These are phyloP conservation scores for Camponotus pennsylvanicus DNA, from an alignment of 1,140 invertebrate species.

Conservation along the genomic window DNA sequence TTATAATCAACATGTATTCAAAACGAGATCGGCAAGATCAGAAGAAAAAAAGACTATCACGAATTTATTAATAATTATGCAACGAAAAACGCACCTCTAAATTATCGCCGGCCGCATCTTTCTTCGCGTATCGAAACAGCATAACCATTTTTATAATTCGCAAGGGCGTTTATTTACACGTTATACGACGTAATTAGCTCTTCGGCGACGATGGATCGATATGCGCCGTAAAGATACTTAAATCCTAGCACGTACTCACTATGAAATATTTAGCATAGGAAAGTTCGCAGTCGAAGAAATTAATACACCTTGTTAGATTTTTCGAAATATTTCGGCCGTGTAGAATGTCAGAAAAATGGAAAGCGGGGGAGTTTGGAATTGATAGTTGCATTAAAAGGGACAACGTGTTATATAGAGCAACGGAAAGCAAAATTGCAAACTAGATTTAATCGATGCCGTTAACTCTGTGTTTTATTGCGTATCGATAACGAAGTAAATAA, in stretches of 20 bases:
- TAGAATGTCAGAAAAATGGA: neutral
- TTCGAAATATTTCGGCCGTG: neutral
- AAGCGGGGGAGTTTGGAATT: neutral
- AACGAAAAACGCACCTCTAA: neutral
- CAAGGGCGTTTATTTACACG: slow-evolving; percentile 46
- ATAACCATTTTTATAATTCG: slow-evolving; percentile 34
- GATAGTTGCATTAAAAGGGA: neutral
- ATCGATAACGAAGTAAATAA: neutral
- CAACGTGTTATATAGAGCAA: neutral
- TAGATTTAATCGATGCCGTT: neutral
- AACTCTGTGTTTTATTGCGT: neutral
- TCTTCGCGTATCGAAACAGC: slow-evolving; percentile 24
- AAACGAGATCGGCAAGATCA: neutral
- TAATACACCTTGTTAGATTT: neutral
- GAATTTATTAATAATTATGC: neutral
- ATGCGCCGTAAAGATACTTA: slow-evolving; percentile 14
- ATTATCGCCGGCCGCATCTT: neutral
- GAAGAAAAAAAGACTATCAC: neutral
- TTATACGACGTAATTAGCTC: slow-evolving; percentile 32
- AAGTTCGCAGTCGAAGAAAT: neutral
- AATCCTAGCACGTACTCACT: slow-evolving; percentile 5
- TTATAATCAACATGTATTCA: neutral
- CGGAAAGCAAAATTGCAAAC: neutral
- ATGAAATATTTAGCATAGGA: slow-evolving; percentile 18
- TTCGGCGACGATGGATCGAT: neutral